Evolutionary conservation across 1,140 invertebrate species (phyloP), one percentile per base, ranked within the genome.

Genomic region (Bemisia tabaci): DNA sequence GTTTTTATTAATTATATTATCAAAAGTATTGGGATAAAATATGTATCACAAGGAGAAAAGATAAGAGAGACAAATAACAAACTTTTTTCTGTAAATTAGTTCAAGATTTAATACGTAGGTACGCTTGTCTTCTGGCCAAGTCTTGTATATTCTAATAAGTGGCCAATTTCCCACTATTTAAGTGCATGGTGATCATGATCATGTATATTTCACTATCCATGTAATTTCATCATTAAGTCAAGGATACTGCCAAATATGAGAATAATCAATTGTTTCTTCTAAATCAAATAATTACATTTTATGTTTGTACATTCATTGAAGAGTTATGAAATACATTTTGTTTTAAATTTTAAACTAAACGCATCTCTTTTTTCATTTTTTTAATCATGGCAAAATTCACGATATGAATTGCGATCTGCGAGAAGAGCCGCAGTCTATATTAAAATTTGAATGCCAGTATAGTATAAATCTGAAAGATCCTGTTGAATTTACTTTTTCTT

Each of bases 401-500:
- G 33, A 48, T 48, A 9, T 48, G 17, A 48, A 48, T 48, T 48
- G 5, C 17, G 5, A 48, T 48, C 5, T 48, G 33, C 33, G 33
- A 48, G 17, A 48, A 9, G 33, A 48, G 33, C 33, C 17, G 17
- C 33, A 48, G 33, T 48, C 33, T n/a, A n/a, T n/a, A n/a, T n/a
- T n/a, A n/a, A n/a, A n/a, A 48, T 48, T 9, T 48, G 5, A 48
- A 48, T 17, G 5, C 5, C 33, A 48, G 5, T 48, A 9, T 48
- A 48, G 5, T 48, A 48, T 48, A 48, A 17, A 48, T 9, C 17
- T 48, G 5, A 48, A 5, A 9, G 5, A 5, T 48, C 17, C 33
- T 48, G 33, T 48, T 48, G 5, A 48, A 17, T 48, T 48, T 48
- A 48, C 64, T 65, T 65, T 59, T 65, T 65, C 39, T 58, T 22